A percentile compares a stretch with the other conserved stretches of the same genome.
phyloP scores from a whole-genome alignment of 2,888 invertebrate genomes.

The Nomada flava region DNA sequence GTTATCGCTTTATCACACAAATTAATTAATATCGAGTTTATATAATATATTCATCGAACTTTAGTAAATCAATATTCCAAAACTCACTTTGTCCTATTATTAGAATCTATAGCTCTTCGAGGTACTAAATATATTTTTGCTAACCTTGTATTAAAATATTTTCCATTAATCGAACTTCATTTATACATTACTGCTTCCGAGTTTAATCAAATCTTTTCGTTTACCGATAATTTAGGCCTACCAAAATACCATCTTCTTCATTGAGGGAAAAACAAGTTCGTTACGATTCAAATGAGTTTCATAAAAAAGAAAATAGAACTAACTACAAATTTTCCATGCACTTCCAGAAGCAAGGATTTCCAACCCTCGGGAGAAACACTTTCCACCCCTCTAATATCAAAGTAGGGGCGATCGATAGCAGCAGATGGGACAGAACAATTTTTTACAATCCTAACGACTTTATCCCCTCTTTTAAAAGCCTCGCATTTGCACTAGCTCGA shows the following conservation, averaged over 20 bases:
- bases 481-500: constrained; percentile 5
- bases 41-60: background rate
- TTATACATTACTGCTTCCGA: no score
- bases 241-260: no score
- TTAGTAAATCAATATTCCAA: background rate
- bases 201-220: no score
- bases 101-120: no score
- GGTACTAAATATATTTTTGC: no score
- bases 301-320: no score
- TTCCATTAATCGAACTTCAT: no score
- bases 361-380: constrained; percentile 23
- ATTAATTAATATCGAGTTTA: background rate
- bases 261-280: background rate
- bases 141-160: no score
- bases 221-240: no score
- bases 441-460: constrained; percentile 45
- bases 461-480: constrained; percentile 17
- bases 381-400: constrained; percentile 33
- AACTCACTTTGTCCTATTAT: no score
- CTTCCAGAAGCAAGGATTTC: constrained; percentile 23
- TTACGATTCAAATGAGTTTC: no score
- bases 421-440: constrained; percentile 52
- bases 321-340: background rate
- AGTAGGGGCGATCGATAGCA: constrained; percentile 44
- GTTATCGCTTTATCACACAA: background rate